Base-by-base conservation (phyloP, 1,140 invertebrate genomes). In the Venustaconcha ellipsiformis region DNA sequence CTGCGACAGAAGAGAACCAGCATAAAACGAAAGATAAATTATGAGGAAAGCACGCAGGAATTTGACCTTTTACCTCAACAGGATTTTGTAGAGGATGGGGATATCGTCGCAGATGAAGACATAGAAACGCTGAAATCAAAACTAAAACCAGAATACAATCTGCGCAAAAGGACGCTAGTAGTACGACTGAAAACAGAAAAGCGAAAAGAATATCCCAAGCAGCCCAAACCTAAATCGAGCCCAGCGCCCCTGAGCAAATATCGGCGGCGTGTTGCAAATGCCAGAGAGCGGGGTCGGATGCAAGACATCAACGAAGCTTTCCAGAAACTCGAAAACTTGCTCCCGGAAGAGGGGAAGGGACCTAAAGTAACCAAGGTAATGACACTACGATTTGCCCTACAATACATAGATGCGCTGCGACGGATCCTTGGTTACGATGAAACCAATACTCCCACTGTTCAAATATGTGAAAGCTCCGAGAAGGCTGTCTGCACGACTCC, bases 221-320 rank as follows among this genome's bases (percentile, higher is more conserved):
- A 81, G 70, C 87, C 86, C 6, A 92, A 92, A 73, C 89, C 92
- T n/a, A 95, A 94, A 86, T 91, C 92, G 66, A 93, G 94, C 88
- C 93, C 95, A 11, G 93, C 95, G 63, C 95, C 96, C 1, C 91
- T 97, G 75, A 96, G 95, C 91, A 97, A 96, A 89, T 97, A 97
- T 89, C 90, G 96, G 26, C 91, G 96, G 78, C 95, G 95, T 90
- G 96, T 95, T 3, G 96, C 96, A 2, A 97, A 97, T 91, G 95
- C 95, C 0, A 89, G 96, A 11, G 96, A 97, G 88, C 87, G 96
- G 55, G 93, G 92, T 70, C 90, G 96, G 67, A 97, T 97, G 95
- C 91, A 94, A 68, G 95, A 97, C 87, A 96, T 97, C 78, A 97
- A 97, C 89, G 91, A 93, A 66, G 96, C 95, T 1, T 97, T 96